Evolutionary conservation across 2,888 invertebrate genomes (phyloP).

Genomic region (Drosophila buzzatii): DNA sequence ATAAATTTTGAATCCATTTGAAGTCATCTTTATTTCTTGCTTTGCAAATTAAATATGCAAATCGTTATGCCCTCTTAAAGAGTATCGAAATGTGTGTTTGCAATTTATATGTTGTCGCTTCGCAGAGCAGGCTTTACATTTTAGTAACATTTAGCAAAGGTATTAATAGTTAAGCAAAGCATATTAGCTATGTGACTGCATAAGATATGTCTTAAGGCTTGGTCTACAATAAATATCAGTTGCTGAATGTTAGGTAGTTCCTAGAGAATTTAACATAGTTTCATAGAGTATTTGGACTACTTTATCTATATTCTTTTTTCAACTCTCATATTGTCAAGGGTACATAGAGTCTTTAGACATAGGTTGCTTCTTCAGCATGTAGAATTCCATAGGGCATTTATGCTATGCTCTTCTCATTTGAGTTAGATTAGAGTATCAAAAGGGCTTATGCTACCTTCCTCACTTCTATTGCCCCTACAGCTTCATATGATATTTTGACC

Average conservation of each 20-base stretch:
- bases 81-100: constrained; percentile 12
- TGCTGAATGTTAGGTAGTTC: neutral
- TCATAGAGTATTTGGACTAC: neutral
- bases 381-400: neutral
- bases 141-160: neutral
- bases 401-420: neutral
- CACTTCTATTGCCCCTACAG: neutral
- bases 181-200: neutral
- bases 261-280: neutral
- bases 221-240: no score
- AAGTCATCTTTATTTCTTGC: accelerated
- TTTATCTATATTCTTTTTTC: neutral
- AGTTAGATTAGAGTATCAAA: neutral
- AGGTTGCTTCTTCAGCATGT: no score
- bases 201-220: neutral
- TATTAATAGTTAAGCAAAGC: neutral
- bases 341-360: no score
- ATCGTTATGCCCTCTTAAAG: neutral
- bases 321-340: no score
- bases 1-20: neutral
- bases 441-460: neutral
- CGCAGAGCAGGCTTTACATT: constrained; percentile 19
- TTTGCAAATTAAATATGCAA: neutral
- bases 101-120: constrained; percentile 42
- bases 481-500: no score